A percentile compares a stretch with the other conserved stretches of the same genome.
Evolutionary conservation across 2,113 vertebrate genomes (phyloP).

Genomic region (Labeo rohita): DNA sequence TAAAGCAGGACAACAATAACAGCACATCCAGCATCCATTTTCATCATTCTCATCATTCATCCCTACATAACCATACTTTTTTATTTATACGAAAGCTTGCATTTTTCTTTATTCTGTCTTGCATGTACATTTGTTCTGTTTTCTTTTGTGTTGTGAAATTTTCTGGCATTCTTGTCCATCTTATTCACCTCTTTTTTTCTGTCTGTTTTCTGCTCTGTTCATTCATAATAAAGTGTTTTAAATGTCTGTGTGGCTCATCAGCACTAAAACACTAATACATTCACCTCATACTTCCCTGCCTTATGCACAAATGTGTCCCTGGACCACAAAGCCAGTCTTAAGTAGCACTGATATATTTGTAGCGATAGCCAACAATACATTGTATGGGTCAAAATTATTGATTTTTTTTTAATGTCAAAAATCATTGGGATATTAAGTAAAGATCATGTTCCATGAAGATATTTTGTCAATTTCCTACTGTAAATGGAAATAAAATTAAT

Average conservation of each 20-base stretch:
- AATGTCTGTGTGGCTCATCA: constrained; percentile 40
- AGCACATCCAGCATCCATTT: neutral
- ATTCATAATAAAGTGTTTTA: constrained; percentile 61
- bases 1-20: neutral
- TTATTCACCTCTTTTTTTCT: constrained; percentile 3
- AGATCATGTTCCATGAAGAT: too few relatives aligned
- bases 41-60: neutral
- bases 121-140: constrained; percentile 20
- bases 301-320: neutral
- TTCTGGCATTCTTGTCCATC: constrained; percentile 45
- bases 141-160: constrained; percentile 21
- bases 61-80: neutral
- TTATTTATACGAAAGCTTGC: neutral
- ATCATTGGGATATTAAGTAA: too few relatives aligned
- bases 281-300: neutral
- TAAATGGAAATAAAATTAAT: too few relatives aligned
- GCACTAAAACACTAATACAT: constrained; percentile 17
- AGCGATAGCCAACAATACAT: too few relatives aligned
- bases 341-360: too few relatives aligned
- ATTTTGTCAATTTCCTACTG: too few relatives aligned
- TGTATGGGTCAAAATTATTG: too few relatives aligned
- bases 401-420: too few relatives aligned
- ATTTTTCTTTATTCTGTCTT: constrained; percentile 23
- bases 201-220: constrained; percentile 44
- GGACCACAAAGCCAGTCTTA: too few relatives aligned